Evolutionary conservation across 2,888 invertebrate species (phyloP).

Genomic region (Cotesia congregata): DNA sequence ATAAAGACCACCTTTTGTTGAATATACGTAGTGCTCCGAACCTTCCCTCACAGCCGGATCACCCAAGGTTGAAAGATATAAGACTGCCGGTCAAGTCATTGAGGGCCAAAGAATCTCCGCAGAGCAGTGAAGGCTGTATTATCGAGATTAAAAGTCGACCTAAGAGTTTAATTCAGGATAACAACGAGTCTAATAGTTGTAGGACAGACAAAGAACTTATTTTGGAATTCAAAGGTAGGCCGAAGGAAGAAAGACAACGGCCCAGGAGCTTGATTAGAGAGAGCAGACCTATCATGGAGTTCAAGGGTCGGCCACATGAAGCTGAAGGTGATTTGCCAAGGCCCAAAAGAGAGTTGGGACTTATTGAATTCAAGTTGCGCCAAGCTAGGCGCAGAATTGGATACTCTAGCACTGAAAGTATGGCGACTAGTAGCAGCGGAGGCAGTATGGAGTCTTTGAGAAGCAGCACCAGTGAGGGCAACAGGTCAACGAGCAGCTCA

Average conservation of each 20-base stretch:
- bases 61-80: constrained; percentile 80
- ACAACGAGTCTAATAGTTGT: constrained; percentile 72
- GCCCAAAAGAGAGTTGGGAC: constrained; percentile 71
- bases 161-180: constrained; percentile 67
- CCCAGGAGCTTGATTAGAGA: constrained; percentile 66
- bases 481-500: constrained; percentile 87
- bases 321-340: constrained; percentile 58
- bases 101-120: constrained; percentile 76
- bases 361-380: constrained; percentile 75
- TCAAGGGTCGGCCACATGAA: constrained; percentile 77
- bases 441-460: constrained; percentile 90
- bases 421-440: constrained; percentile 89
- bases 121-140: constrained; percentile 76
- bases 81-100: constrained; percentile 81
- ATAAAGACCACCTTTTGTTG: constrained; percentile 75
- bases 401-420: constrained; percentile 87
- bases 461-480: constrained; percentile 90
- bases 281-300: constrained; percentile 79
- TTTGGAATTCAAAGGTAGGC: constrained; percentile 79
- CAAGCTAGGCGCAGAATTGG: constrained; percentile 75
- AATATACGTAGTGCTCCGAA: constrained; percentile 87
- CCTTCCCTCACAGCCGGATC: constrained; percentile 77
- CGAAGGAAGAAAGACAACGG: constrained; percentile 69
- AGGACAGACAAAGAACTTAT: constrained; percentile 75
- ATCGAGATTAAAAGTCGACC: constrained; percentile 75